Conservation (phyloP, 2,797 vertebrate genomes). For the Gobionotothen gibberifrons region DNA sequence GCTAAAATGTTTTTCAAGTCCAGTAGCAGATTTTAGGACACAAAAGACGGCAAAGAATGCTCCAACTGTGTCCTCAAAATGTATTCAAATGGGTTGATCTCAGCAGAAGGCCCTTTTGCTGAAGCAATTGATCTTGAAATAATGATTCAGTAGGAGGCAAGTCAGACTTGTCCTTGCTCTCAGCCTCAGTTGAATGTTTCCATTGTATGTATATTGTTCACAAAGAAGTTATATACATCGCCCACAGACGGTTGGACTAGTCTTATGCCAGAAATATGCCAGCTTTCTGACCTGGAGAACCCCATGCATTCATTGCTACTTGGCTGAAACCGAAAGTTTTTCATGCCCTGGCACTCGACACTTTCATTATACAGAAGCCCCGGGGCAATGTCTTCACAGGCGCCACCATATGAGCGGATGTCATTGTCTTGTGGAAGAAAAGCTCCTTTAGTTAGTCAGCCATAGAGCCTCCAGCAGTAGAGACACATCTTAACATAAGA, state of each 20-base stretch:
- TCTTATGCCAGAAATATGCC: constrained; percentile 14
- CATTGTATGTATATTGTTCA: background rate
- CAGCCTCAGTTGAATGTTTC: constrained; percentile 1
- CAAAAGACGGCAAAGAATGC: background rate
- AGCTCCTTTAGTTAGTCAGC: constrained; percentile 35
- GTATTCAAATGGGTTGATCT: too few species aligned
- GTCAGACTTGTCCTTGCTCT: constrained; percentile 31
- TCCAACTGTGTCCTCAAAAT: background rate
- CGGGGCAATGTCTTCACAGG: constrained; percentile 41
- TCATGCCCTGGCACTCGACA: constrained; percentile 43
- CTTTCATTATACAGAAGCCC: constrained; percentile 50
- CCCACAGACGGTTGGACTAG: constrained; percentile 9
- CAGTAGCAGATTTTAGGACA: background rate
- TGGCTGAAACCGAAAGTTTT: constrained; percentile 28
- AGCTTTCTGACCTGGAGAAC: constrained; percentile 35
- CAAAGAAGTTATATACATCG: background rate
- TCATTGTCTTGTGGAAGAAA: constrained; percentile 45
- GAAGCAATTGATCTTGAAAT: constrained; percentile 17
- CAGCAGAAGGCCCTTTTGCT: too few species aligned
- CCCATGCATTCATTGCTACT: constrained; percentile 41
- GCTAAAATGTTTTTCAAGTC: background rate
- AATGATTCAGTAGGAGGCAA: constrained; percentile 19
- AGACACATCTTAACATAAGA: constrained; percentile 43
- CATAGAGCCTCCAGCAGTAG: constrained; percentile 33
- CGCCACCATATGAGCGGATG: constrained; percentile 23